Evolutionary conservation across 2,888 invertebrate genomes (phyloP).

Genomic region (Baronia brevicornis): DNA sequence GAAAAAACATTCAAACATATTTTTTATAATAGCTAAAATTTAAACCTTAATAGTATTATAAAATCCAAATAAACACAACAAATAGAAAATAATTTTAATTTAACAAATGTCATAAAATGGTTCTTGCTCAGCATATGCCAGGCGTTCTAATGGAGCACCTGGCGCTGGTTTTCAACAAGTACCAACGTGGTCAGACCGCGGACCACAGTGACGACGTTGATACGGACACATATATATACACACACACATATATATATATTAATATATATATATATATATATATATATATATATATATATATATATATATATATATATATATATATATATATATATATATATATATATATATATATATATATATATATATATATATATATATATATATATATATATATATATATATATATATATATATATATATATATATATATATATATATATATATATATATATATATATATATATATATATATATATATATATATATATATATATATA

Average conservation of each 20-base stretch:
- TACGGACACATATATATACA: constrained; percentile 1
- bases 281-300: constrained; percentile 3
- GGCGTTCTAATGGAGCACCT: no score
- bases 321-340: constrained; percentile 3
- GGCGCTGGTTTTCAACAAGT: no score
- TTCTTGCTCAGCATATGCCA: no score
- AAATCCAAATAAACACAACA: no score
- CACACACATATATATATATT: constrained; percentile 1
- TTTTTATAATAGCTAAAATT: no score
- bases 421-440: constrained; percentile 3
- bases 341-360: constrained; percentile 3
- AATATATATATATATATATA: constrained; percentile 3
- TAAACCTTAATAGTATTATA: no score
- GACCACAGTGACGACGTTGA: no score
- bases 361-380: constrained; percentile 3
- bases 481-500: constrained; percentile 3
- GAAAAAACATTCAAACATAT: no score
- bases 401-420: constrained; percentile 3
- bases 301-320: constrained; percentile 3
- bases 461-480: constrained; percentile 3
- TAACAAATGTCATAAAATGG: no score
- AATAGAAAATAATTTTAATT: no score
- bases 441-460: constrained; percentile 3
- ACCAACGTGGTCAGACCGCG: no score
- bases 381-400: constrained; percentile 3